These are phyloP conservation scores for Chromoteleia sp. DNA, from an alignment of 2,888 invertebrate genomes.

Conservation along the genomic window DNA sequence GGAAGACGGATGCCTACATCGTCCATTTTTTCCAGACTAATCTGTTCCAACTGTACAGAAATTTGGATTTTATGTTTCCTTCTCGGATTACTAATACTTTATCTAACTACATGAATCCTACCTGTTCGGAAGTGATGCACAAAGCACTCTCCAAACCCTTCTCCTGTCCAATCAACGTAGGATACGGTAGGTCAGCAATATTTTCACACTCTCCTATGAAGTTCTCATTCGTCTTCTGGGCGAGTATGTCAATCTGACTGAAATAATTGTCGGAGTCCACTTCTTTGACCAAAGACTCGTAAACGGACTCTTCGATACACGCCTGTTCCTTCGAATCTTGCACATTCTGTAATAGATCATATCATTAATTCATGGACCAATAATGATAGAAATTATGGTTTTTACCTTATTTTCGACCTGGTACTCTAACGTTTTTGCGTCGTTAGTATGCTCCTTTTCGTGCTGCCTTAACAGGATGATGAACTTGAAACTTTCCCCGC, in stretches of 20 bases:
- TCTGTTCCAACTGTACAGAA: slow-evolving; percentile 73
- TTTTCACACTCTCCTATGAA: slow-evolving; percentile 51
- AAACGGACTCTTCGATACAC: slow-evolving; percentile 58
- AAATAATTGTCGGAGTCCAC: slow-evolving; percentile 60
- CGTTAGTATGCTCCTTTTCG: slow-evolving; percentile 76
- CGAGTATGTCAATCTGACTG: slow-evolving; percentile 57
- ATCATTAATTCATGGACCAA: neutral
- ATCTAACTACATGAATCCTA: too few relatives aligned
- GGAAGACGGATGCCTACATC: slow-evolving; percentile 69
- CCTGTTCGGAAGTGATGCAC: slow-evolving; percentile 76
- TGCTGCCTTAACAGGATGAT: slow-evolving; percentile 79
- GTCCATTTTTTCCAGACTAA: slow-evolving; percentile 71
- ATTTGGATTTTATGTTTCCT: neutral
- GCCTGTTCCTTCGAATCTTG: slow-evolving; percentile 69
- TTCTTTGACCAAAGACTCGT: slow-evolving; percentile 52
- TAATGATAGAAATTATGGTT: neutral
- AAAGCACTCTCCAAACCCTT: slow-evolving; percentile 73
- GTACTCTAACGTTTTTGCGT: slow-evolving; percentile 66
- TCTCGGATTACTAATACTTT: too few relatives aligned
- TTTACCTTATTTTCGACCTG: slow-evolving; percentile 74
- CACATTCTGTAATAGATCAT: slow-evolving; percentile 43
- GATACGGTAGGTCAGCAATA: slow-evolving; percentile 50
- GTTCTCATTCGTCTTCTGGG: slow-evolving; percentile 40
- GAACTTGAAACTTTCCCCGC: slow-evolving; percentile 81
- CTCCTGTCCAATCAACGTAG: slow-evolving; percentile 48